These are phyloP conservation scores for Phrynocephalus vlangalii DNA, from an alignment of 2,797 vertebrate genomes.

Conservation along the genomic window DNA sequence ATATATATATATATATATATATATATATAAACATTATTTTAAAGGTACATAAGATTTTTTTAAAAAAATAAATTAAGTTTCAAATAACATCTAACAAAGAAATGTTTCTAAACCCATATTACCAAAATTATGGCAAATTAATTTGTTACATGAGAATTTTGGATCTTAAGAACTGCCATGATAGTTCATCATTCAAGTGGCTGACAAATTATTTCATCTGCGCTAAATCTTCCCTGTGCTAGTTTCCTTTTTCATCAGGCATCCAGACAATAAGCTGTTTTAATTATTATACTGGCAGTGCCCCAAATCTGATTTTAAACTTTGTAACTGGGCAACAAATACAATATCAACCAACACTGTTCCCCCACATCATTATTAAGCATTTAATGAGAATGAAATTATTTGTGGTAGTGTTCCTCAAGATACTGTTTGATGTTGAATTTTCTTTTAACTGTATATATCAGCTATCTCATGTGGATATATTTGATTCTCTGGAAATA, in stretches of 20 bases:
- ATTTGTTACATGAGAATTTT: background rate
- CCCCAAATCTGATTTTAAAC: background rate
- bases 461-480: too few species aligned
- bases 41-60: background rate
- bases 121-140: background rate
- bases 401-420: too few species aligned
- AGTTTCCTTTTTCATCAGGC: background rate
- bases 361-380: too few species aligned
- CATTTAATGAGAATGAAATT: too few species aligned
- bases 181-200: background rate
- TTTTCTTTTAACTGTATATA: too few species aligned
- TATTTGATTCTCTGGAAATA: background rate
- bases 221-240: background rate
- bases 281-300: background rate
- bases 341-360: background rate
- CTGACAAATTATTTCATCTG: slow-evolving; percentile 14
- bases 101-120: background rate
- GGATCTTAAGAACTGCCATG: background rate
- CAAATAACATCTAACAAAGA: background rate
- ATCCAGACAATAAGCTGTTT: background rate
- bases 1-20: background rate
- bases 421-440: too few species aligned
- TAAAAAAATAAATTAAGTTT: background rate
- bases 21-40: background rate
- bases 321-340: background rate